A percentile compares a stretch with the other conserved stretches of the same genome.
phyloP scores from a whole-genome alignment of 2,797 vertebrate genomes.

The Luscinia megarhynchos region DNA sequence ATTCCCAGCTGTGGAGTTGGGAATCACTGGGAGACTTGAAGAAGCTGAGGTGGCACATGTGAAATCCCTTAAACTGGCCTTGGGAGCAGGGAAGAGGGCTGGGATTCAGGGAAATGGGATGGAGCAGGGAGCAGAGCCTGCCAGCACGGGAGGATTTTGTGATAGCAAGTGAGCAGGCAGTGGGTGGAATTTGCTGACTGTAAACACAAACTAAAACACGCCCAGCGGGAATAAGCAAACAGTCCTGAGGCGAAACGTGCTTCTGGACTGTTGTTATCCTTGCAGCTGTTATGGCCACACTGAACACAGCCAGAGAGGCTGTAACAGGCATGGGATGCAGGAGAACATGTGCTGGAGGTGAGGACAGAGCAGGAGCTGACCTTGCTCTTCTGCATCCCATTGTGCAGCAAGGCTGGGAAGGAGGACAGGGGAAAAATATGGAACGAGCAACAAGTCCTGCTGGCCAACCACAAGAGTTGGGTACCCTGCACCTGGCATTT shows the following conservation, averaged over 20 bases:
- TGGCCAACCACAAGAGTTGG: fast-evolving
- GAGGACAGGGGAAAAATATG: neutral
- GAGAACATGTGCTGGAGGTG: fast-evolving
- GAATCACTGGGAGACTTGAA: neutral
- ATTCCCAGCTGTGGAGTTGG: fast-evolving
- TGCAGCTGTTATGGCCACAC: neutral
- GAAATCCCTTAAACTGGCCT: neutral
- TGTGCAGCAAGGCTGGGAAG: neutral
- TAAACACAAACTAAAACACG: slow-evolving; percentile 11
- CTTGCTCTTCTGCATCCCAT: neutral
- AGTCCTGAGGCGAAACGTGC: fast-evolving
- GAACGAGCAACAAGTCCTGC: neutral
- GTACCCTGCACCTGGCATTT: neutral
- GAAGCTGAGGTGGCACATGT: neutral
- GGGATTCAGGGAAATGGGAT: neutral
- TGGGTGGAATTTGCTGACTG: neutral
- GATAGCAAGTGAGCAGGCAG: neutral
- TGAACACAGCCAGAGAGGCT: fast-evolving
- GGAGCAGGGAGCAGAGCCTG: neutral
- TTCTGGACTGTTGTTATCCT: neutral
- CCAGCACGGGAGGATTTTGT: fast-evolving
- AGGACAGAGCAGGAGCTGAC: neutral
- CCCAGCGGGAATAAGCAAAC: neutral
- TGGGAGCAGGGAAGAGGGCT: neutral
- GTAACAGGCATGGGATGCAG: fast-evolving